These are phyloP conservation scores for Grammomys dolichurus DNA, from an alignment of 2,113 vertebrate genomes.

Conservation along the genomic window DNA sequence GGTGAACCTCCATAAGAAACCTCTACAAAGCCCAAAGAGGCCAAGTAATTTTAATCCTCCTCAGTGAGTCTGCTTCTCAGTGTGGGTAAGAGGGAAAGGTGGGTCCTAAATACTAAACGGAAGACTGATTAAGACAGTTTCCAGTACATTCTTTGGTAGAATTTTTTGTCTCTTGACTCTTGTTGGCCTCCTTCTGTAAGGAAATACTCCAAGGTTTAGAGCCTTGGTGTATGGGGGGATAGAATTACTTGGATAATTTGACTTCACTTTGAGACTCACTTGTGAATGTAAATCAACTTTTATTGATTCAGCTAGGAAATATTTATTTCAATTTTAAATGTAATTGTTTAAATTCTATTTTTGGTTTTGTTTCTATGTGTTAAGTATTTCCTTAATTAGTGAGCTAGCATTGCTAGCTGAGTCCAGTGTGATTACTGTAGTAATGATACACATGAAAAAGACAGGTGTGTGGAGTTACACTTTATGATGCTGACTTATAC, in stretches of 20 bases:
- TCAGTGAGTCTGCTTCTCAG: too few species aligned
- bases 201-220: background rate
- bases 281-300: background rate
- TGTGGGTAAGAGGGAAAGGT: too few species aligned
- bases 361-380: background rate
- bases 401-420: background rate
- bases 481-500: slow-evolving; percentile 3
- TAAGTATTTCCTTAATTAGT: background rate
- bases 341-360: slow-evolving; percentile 27
- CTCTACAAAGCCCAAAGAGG: background rate
- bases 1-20: background rate
- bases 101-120: too few species aligned
- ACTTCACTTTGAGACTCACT: background rate
- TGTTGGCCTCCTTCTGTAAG: too few species aligned
- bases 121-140: too few species aligned
- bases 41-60: background rate
- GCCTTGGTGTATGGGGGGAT: background rate
- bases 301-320: background rate
- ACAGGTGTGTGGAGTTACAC: background rate
- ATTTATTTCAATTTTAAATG: background rate
- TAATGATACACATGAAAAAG: background rate
- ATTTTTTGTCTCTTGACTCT: too few species aligned
- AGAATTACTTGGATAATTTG: background rate
- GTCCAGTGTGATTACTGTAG: background rate
- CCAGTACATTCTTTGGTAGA: too few species aligned